Evolutionary conservation across 2,113 vertebrate species (phyloP).

Genomic region (Triplophysa siluroides): DNA sequence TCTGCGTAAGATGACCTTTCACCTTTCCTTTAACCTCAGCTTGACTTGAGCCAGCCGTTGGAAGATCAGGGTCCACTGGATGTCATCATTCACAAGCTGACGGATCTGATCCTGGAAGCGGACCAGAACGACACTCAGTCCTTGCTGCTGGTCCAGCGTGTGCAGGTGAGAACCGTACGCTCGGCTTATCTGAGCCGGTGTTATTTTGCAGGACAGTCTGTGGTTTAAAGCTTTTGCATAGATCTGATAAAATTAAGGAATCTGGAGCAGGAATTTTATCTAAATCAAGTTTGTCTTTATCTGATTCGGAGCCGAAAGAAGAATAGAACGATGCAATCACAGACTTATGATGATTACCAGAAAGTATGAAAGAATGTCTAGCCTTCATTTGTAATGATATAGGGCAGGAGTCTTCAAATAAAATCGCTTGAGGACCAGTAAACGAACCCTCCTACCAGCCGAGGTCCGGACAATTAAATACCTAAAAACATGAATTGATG

Average conservation of each 20-base stretch:
- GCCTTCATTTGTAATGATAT: too few species aligned
- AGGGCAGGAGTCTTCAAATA: too few species aligned
- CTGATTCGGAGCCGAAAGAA: neutral
- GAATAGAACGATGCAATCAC: neutral
- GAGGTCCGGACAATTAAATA: too few species aligned
- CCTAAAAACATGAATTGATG: too few species aligned
- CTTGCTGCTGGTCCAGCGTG: constrained; percentile 89
- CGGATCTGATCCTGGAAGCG: constrained; percentile 95
- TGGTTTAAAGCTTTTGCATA: neutral
- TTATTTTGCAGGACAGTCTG: neutral
- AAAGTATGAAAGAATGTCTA: neutral
- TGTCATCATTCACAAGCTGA: constrained; percentile 98
- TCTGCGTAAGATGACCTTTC: constrained; percentile 41
- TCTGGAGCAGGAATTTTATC: neutral
- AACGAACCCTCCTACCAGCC: too few species aligned
- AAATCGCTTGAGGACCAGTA: too few species aligned
- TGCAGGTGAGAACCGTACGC: constrained; percentile 79
- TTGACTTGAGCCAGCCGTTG: constrained; percentile 90
- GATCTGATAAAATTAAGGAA: neutral
- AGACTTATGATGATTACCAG: neutral
- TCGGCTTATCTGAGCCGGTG: neutral
- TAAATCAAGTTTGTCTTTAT: neutral
- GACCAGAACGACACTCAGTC: constrained; percentile 96
- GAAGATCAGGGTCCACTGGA: constrained; percentile 97
- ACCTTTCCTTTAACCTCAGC: constrained; percentile 68